Percentiles rank a stretch among this genome's conserved stretches.
Conservation (phyloP, 2,888 invertebrate species). For the Watsonalla binaria region DNA sequence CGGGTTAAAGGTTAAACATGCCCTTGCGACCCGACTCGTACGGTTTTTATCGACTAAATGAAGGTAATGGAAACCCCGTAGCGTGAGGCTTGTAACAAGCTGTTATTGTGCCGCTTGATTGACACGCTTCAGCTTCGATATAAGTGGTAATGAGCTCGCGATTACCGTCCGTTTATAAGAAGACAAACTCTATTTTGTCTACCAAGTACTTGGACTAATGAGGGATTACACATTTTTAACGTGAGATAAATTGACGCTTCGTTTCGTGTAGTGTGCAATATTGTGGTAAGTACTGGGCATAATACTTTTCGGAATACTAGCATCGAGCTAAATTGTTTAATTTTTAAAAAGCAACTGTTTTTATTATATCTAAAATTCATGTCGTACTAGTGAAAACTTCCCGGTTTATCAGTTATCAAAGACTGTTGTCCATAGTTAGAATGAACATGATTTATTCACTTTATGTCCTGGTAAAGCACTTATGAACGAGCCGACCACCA, state of each 20-base stretch:
- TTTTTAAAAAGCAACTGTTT: no score
- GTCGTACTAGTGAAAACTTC: no score
- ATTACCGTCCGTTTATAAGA: slow-evolving; percentile 51
- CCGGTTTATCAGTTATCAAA: no score
- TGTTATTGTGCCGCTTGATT: slow-evolving; percentile 64
- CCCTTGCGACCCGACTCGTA: slow-evolving; percentile 41
- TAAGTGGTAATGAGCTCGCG: slow-evolving; percentile 56
- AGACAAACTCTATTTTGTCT: slow-evolving; percentile 43
- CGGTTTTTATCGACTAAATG: slow-evolving; percentile 59
- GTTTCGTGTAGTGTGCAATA: background rate
- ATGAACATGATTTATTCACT: no score
- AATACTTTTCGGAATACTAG: no score
- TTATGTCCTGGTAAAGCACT: no score
- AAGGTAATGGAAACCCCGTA: slow-evolving; percentile 59
- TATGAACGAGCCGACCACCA: no score
- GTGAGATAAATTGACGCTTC: slow-evolving; percentile 2
- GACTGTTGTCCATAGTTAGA: no score
- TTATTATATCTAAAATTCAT: no score
- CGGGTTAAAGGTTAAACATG: slow-evolving; percentile 58
- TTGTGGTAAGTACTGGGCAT: no score
- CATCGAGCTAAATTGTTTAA: no score
- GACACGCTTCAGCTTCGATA: slow-evolving; percentile 60
- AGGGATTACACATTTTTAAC: slow-evolving; percentile 32
- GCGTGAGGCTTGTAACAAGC: slow-evolving; percentile 56
- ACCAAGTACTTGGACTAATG: slow-evolving; percentile 35